Conservation (phyloP, 2,113 vertebrate species). For the Proterorhinus semilunaris region DNA sequence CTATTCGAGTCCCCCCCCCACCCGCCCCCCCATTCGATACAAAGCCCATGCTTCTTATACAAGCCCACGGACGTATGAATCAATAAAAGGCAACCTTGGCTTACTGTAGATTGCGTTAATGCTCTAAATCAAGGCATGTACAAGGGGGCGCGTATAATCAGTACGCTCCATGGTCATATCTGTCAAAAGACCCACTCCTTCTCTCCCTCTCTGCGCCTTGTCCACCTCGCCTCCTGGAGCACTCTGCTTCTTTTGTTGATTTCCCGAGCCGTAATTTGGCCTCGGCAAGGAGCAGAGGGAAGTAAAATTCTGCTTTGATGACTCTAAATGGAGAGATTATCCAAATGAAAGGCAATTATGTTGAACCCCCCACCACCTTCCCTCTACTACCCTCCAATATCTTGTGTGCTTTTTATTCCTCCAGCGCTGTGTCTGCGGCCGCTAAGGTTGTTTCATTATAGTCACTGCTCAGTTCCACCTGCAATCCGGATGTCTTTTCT, state of each 20-base stretch:
- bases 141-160: conserved; percentile 35
- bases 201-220: conserved; percentile 9
- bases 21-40: background rate
- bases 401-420: conserved; percentile 27
- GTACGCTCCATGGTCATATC: background rate
- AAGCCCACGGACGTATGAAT: conserved; percentile 8
- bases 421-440: conserved; percentile 7
- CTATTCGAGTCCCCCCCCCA: background rate
- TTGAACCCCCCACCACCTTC: conserved; percentile 39
- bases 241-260: conserved; percentile 58
- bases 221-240: conserved; percentile 32
- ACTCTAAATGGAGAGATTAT: conserved; percentile 70
- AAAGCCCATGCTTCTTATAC: background rate
- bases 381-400: conserved; percentile 39
- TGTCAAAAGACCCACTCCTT: conserved; percentile 5
- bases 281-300: conserved; percentile 48
- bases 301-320: conserved; percentile 69
- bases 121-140: conserved; percentile 18
- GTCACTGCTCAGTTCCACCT: conserved; percentile 55
- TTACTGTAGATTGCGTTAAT: conserved; percentile 15
- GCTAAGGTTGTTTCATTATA: conserved; percentile 47
- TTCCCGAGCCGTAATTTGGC: conserved; percentile 63
- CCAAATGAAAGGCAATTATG: conserved; percentile 70
- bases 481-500: conserved; percentile 21
- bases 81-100: conserved; percentile 10